Evolutionary conservation across 2,797 vertebrate species (phyloP).

Genomic region (Lutjanus campechanus): DNA sequence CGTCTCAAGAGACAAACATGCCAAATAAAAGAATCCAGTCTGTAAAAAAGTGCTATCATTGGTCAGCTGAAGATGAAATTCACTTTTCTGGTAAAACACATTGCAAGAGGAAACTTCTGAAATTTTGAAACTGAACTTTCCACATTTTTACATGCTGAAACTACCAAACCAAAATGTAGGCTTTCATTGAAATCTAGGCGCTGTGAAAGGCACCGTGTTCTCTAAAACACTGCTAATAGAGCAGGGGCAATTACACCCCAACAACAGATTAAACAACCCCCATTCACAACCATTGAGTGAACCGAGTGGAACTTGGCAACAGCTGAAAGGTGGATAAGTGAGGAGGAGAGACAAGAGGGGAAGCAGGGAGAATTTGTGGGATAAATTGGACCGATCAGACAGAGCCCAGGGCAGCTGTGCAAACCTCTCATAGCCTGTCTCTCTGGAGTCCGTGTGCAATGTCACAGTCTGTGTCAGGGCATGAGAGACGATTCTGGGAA

Average conservation of each 20-base stretch:
- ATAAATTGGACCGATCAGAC: conserved; percentile 63
- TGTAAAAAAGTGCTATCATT: neutral
- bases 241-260: conserved; percentile 27
- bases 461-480: conserved; percentile 54
- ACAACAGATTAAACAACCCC: conserved; percentile 39
- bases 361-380: conserved; percentile 54
- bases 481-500: conserved; percentile 60
- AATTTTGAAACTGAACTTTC: neutral
- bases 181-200: neutral
- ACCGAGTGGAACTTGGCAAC: conserved; percentile 55
- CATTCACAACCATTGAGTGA: conserved; percentile 33
- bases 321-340: conserved; percentile 45
- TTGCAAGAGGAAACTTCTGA: neutral
- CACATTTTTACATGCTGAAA: neutral
- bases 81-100: neutral
- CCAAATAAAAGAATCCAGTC: neutral
- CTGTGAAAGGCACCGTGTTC: neutral
- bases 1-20: neutral
- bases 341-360: conserved; percentile 48
- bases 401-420: conserved; percentile 64
- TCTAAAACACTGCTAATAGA: conserved; percentile 23
- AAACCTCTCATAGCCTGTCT: conserved; percentile 64
- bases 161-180: neutral
- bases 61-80: neutral
- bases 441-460: conserved; percentile 46